phyloP scores from a whole-genome alignment of 2,113 vertebrate species.

The Silurus asotus region DNA sequence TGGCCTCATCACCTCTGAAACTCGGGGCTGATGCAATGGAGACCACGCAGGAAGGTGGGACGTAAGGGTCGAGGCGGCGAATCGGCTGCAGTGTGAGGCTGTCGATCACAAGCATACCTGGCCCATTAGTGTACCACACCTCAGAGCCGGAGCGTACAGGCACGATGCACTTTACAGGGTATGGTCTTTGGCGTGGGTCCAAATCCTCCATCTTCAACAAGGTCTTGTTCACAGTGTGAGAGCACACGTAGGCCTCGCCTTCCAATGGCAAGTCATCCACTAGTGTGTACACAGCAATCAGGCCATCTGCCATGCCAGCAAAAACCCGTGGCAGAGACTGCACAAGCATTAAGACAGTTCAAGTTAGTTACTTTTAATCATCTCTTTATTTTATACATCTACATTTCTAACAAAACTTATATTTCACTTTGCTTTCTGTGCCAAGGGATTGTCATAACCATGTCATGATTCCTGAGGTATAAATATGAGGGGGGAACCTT shows the following conservation, averaged over 20 bases:
- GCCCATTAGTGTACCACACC: conserved; percentile 94
- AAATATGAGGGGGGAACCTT: background rate
- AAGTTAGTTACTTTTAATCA: background rate
- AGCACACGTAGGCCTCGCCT: conserved; percentile 86
- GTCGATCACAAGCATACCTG: conserved; percentile 85
- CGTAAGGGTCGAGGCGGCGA: conserved; percentile 83
- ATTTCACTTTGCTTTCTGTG: background rate
- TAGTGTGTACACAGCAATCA: conserved; percentile 80
- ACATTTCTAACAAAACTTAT: background rate
- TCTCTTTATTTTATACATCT: background rate
- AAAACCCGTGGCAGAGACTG: conserved; percentile 83
- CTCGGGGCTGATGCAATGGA: conserved; percentile 78
- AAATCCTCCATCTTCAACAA: conserved; percentile 80
- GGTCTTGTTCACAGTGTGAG: conserved; percentile 86
- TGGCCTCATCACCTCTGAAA: conserved; percentile 83
- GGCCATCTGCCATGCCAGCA: conserved; percentile 87
- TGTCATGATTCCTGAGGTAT: background rate
- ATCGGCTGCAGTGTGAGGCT: conserved; percentile 74
- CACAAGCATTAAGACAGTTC: background rate
- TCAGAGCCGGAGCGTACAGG: conserved; percentile 79
- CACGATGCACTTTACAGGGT: conserved; percentile 83
- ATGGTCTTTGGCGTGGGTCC: conserved; percentile 84
- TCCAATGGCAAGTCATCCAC: conserved; percentile 78
- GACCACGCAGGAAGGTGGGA: conserved; percentile 69
- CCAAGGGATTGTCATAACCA: background rate